Evolutionary conservation across 2,888 invertebrate genomes (phyloP).

Genomic region (Pollenia griseotomentosa): DNA sequence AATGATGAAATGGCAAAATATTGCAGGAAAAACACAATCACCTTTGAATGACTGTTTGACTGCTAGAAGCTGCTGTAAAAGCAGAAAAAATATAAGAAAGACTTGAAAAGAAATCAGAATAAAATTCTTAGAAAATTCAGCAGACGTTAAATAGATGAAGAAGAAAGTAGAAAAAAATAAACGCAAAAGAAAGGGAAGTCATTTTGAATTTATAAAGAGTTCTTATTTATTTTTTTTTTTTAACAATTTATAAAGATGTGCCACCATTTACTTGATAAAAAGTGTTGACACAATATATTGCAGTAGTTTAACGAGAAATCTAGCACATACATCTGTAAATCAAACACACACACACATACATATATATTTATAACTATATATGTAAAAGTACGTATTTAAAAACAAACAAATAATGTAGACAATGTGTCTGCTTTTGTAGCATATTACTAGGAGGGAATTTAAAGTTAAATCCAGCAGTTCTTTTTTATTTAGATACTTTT

Average conservation of each 20-base stretch:
- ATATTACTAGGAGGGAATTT: background rate
- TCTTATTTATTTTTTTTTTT: slow-evolving; percentile 34
- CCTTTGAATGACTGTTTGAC: slow-evolving; percentile 71
- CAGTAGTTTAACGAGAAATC: slow-evolving; percentile 65
- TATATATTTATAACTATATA: background rate
- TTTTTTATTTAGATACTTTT: slow-evolving; percentile 12
- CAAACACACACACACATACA: background rate
- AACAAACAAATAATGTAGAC: slow-evolving; percentile 57
- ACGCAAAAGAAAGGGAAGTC: slow-evolving; percentile 43
- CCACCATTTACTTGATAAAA: slow-evolving; percentile 70
- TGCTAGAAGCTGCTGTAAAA: slow-evolving; percentile 62
- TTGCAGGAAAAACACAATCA: slow-evolving; percentile 73
- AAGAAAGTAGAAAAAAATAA: slow-evolving; percentile 8
- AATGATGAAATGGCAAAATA: slow-evolving; percentile 74
- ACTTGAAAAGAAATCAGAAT: slow-evolving; percentile 45
- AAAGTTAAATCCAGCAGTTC: slow-evolving; percentile 21
- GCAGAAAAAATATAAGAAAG: slow-evolving; percentile 25
- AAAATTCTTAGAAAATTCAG: slow-evolving; percentile 46
- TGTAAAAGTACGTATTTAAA: background rate
- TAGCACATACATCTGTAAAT: slow-evolving; percentile 38
- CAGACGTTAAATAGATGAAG: slow-evolving; percentile 40
- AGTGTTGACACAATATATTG: slow-evolving; percentile 74
- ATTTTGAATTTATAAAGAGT: slow-evolving; percentile 41
- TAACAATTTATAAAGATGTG: slow-evolving; percentile 44
- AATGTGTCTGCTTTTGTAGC: slow-evolving; percentile 26